Evolutionary conservation across 2,113 vertebrate genomes (phyloP).

Genomic region (Hippotragus niger): DNA sequence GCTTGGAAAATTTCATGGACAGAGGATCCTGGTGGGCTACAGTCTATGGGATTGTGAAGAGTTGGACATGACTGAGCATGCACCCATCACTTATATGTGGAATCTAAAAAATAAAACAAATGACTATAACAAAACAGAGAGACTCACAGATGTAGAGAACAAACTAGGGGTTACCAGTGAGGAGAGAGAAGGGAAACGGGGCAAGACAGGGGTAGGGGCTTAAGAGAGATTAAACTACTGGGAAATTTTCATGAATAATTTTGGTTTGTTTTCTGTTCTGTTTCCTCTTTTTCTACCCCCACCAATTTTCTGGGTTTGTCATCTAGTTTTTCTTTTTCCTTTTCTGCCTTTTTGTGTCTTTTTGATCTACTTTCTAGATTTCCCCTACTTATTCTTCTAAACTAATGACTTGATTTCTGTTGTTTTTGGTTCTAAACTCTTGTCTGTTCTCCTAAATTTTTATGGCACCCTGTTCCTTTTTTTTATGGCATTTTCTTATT

Average conservation of each 20-base stretch:
- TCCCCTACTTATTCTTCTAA: neutral
- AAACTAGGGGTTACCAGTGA: neutral
- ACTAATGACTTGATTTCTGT: neutral
- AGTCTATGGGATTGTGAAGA: neutral
- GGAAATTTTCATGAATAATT: neutral
- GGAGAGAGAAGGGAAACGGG: neutral
- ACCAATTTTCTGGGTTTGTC: neutral
- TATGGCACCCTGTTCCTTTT: neutral
- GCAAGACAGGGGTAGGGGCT: neutral
- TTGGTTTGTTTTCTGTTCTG: neutral
- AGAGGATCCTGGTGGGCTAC: neutral
- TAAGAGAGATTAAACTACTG: neutral
- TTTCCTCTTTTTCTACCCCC: neutral
- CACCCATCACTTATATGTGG: neutral
- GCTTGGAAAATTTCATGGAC: neutral
- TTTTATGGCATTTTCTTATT: neutral
- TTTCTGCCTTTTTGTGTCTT: neutral
- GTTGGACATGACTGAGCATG: neutral
- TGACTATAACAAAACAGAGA: neutral
- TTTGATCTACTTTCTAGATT: neutral
- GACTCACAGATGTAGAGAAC: neutral
- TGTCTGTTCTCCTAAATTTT: neutral
- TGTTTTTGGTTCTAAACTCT: neutral
- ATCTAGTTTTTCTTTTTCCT: neutral
- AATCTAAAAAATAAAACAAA: neutral